These are phyloP conservation scores for Galendromus occidentalis DNA, from an alignment of 1,140 invertebrate genomes.

Conservation along the genomic window DNA sequence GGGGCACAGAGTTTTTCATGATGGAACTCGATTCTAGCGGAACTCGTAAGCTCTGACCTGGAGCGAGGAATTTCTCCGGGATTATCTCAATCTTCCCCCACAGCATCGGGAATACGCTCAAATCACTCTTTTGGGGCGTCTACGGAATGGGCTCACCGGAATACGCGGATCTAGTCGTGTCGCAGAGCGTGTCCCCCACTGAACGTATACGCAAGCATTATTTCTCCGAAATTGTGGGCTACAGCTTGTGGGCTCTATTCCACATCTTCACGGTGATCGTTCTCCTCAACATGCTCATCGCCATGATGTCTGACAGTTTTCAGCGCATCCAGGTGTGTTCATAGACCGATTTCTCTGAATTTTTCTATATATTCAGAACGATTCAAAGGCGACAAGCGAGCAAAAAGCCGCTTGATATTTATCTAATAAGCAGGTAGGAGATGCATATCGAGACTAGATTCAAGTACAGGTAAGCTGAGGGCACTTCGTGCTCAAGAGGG, in stretches of 20 bases:
- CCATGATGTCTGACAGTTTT: conserved; percentile 51
- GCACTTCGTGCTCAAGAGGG: too few species aligned
- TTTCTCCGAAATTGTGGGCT: conserved; percentile 40
- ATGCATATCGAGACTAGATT: neutral
- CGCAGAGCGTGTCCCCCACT: conserved; percentile 31
- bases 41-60: neutral
- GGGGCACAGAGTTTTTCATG: neutral
- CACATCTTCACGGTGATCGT: conserved; percentile 47
- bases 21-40: neutral
- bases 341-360: neutral
- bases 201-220: conserved; percentile 28
- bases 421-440: neutral
- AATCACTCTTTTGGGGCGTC: conserved; percentile 51
- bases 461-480: too few species aligned
- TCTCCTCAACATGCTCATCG: conserved; percentile 54
- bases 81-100: conserved; percentile 12
- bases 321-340: conserved; percentile 40
- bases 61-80: neutral
- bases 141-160: conserved; percentile 46
- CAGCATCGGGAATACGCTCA: conserved; percentile 39
- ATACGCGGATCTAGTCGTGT: conserved; percentile 36
- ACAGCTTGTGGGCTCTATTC: conserved; percentile 41
- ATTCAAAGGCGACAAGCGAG: too few species aligned
- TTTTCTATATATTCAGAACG: too few species aligned
- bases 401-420: too few species aligned